Evolutionary conservation across 2,797 vertebrate species (phyloP), one percentile per base, ranked within the genome.

Genomic region (Pseudotriccus pelzelni): DNA sequence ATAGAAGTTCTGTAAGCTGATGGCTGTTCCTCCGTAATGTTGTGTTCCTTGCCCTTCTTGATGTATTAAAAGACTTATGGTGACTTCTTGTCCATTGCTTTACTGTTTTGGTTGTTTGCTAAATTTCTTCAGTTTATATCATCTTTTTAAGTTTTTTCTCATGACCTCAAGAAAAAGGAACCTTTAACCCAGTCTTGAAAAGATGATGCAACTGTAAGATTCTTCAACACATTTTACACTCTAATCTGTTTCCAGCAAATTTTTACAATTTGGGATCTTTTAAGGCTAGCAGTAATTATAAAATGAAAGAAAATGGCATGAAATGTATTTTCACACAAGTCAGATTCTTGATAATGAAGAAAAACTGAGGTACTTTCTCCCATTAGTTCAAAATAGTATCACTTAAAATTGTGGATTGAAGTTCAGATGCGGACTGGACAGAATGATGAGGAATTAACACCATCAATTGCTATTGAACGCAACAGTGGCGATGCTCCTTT

Each of bases 201-300:
- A 63, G 14, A 10, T 27, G 4, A 21, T 68, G 37, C 0, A 0
- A 74, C 23, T 63, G 7, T 39, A 62, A 82, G n/a, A 10, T 77
- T 91, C 59, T 55, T 9, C 32, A 91, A 15, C 11, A 67, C 16
- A 4, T 44, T 91, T 82, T 69, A 37, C 6, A 10, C 4, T 18
- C 49, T 49, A 41, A 27, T 44, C 32, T 66, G 7, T 53, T 89
- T 89, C 52, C 73, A 37, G 10, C 11, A 69, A 76, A 43, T 39
- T 69, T 55, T 58, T 66, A 43, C 13, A 14, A 25, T 90, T 66
- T 50, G 36, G 14, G 43, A 6, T 47, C 10, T 80, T 92, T 25
- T 28, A 58, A 69, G 3, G 25, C 34, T 81, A 68, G 32, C 11
- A 28, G 62, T 75, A 78, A 69, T 62, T 76, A 50, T 25, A 82